These are phyloP conservation scores for Thripadectes ignobilis DNA, from an alignment of 2,797 vertebrate genomes.

Conservation along the genomic window DNA sequence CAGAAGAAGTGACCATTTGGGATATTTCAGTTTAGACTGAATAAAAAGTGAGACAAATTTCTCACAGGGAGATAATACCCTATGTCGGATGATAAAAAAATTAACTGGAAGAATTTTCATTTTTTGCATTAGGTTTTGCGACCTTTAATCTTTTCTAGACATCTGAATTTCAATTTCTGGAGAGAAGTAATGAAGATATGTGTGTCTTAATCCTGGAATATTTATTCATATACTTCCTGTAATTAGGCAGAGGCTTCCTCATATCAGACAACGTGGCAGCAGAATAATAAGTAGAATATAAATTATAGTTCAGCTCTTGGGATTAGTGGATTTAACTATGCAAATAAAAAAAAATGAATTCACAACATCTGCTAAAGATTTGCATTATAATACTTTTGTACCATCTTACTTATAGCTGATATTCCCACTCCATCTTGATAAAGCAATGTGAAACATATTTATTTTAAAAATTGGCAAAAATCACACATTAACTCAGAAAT, in stretches of 20 bases:
- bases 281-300: slow-evolving; percentile 32
- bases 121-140: neutral
- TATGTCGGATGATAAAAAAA: neutral
- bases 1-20: neutral
- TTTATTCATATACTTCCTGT: slow-evolving; percentile 1
- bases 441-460: neutral
- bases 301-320: slow-evolving; percentile 40
- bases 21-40: neutral
- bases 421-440: neutral
- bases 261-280: neutral
- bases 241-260: slow-evolving; percentile 39
- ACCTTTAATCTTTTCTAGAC: neutral
- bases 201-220: neutral
- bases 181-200: neutral
- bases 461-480: slow-evolving; percentile 17
- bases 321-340: slow-evolving; percentile 5
- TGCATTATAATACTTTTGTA: slow-evolving; percentile 20
- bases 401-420: neutral
- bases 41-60: neutral
- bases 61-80: neutral
- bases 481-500: neutral
- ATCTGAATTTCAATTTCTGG: neutral
- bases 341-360: slow-evolving; percentile 42
- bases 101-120: neutral
- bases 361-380: slow-evolving; percentile 56